Evolutionary conservation across 1,140 invertebrate genomes (phyloP).

Genomic region (Cherax quadricarinatus): DNA sequence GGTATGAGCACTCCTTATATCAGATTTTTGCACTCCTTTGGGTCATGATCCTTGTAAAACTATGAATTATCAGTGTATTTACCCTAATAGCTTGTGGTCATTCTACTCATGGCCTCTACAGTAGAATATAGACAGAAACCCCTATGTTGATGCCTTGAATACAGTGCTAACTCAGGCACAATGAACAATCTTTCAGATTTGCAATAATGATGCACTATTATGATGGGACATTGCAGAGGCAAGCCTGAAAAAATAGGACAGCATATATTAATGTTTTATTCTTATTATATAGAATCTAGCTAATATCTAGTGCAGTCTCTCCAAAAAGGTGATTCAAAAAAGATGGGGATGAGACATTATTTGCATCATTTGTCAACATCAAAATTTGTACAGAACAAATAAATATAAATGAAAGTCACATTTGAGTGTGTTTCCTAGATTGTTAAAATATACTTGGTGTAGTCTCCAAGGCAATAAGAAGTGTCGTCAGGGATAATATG

Average conservation of each 20-base stretch:
- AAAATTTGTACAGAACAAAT: too few relatives aligned
- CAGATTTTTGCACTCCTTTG: conserved; percentile 64
- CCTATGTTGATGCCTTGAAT: conserved; percentile 43
- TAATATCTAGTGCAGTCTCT: too few relatives aligned
- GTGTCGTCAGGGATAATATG: too few relatives aligned
- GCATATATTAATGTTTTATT: background rate
- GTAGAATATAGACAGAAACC: conserved; percentile 37
- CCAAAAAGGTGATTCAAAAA: too few relatives aligned
- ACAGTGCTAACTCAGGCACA: background rate
- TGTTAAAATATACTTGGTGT: too few relatives aligned
- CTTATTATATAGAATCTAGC: background rate
- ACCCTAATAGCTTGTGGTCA: conserved; percentile 63
- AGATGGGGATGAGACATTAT: too few relatives aligned
- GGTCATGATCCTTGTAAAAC: conserved; percentile 63
- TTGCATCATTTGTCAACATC: too few relatives aligned
- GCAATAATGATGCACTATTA: background rate
- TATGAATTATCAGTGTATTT: conserved; percentile 60
- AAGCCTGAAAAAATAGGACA: conserved; percentile 21
- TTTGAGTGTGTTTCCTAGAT: too few relatives aligned
- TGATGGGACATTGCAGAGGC: conserved; percentile 27
- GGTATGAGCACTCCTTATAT: conserved; percentile 59
- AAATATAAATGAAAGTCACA: too few relatives aligned
- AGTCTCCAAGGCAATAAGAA: too few relatives aligned
- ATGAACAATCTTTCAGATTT: background rate
- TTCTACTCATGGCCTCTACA: conserved; percentile 35